Evolutionary conservation across 2,888 invertebrate genomes (phyloP), one percentile per base, ranked within the genome.

Genomic region (Rotaria macrura): DNA sequence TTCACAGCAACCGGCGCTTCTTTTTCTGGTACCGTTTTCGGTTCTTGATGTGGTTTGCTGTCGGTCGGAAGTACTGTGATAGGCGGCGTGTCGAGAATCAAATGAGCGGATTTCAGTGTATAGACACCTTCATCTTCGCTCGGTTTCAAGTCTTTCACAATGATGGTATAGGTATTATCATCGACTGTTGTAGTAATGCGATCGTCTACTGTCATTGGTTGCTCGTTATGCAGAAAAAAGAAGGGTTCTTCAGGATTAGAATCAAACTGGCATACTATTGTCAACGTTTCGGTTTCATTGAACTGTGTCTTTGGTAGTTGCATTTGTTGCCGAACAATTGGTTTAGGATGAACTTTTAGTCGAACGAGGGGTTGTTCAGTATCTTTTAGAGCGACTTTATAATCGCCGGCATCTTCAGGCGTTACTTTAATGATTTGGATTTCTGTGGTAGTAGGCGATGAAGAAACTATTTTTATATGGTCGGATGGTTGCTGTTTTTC

Each of bases 141-240:
- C 20, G 74, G 74, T 17, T 25, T 17, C 38, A 74, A 40, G 40
- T 74, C 40, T 74, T 74, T 74, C 40, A 74, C 40, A 4, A 40
- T 17, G 4, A 74, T 38, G 9, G 74, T 74, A 25, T 74, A 74
- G 38, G 43, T 74, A 54, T 72, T 86, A 34, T 84, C 86, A 34
- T 74, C 74, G 9, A 38, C 4, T 29, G 55, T 34, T 20, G 40
- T 74, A 17, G 38, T 74, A 3, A 74, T 17, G 23, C 74, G 74
- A 38, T 17, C 23, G n/a, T 74, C 74, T 38, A 40, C 23, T 38
- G 7, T 25, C 23, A 74, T 74, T 7, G 38, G 38, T 40, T 74
- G 38, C 6, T 40, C 74, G 20, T 74, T 74, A 23, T 74, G 74
- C 1, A 74, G 40, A 38, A 38, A 74, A 4, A 40, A 10, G 10